Percentiles rank a stretch among this genome's conserved stretches.
phyloP scores from a whole-genome alignment of 2,113 vertebrate species.

The Labrus mixtus region DNA sequence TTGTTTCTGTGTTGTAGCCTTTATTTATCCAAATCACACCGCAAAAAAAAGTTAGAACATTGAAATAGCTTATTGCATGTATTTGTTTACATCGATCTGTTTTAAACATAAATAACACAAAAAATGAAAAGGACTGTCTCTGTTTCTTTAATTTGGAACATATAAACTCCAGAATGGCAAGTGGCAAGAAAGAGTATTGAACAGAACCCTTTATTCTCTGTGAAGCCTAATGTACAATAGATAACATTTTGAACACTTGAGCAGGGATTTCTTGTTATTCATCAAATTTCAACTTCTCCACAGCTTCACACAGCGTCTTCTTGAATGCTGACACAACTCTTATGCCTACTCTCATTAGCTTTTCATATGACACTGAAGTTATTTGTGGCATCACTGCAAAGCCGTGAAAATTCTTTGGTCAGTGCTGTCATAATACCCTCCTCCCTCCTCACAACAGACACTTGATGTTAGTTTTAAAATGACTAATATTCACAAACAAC shows the following conservation, averaged over 20 bases:
- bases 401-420: constrained; percentile 49
- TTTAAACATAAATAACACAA: too few species aligned
- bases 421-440: constrained; percentile 44
- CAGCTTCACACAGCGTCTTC: constrained; percentile 8
- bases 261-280: constrained; percentile 20
- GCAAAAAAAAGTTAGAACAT: too few species aligned
- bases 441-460: not conserved
- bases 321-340: constrained; percentile 38
- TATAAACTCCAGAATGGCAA: not conserved
- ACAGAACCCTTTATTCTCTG: constrained; percentile 11
- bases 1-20: too few species aligned
- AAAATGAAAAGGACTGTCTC: too few species aligned
- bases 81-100: too few species aligned
- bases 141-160: too few species aligned
- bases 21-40: too few species aligned
- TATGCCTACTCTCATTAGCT: constrained; percentile 55
- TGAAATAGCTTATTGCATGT: too few species aligned
- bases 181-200: constrained; percentile 7
- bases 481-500: constrained; percentile 66
- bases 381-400: constrained; percentile 48
- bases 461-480: constrained; percentile 55
- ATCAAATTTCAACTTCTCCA: constrained; percentile 30
- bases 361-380: constrained; percentile 35
- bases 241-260: constrained; percentile 26
- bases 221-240: constrained; percentile 37